Evolutionary conservation across 2,113 vertebrate species (phyloP).

Genomic region (Todiramphus saurophagus): DNA sequence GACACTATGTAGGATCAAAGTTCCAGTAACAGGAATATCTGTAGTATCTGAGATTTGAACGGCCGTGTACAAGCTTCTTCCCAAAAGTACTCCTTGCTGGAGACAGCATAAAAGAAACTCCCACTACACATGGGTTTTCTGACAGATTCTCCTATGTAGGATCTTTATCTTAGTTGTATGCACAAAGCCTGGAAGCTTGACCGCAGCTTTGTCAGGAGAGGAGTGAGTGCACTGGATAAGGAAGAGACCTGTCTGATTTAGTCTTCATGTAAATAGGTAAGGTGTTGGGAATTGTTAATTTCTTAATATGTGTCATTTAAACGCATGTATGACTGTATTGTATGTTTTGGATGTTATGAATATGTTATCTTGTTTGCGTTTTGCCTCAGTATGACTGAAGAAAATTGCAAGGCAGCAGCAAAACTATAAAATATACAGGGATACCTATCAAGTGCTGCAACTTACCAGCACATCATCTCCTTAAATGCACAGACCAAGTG

Average conservation of each 20-base stretch:
- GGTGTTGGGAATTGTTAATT: not conserved
- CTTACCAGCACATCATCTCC: not conserved
- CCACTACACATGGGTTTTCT: not conserved
- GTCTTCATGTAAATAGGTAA: not conserved
- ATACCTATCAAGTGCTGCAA: not conserved
- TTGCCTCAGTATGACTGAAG: not conserved
- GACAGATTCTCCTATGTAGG: not conserved
- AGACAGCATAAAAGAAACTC: not conserved
- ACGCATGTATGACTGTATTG: not conserved
- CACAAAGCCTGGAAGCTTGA: not conserved
- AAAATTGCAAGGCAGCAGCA: not conserved
- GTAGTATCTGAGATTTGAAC: not conserved
- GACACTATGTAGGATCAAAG: not conserved
- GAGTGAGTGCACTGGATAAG: not conserved
- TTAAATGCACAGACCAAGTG: rapidly evolving
- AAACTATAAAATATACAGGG: not conserved
- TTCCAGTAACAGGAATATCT: not conserved
- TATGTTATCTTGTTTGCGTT: not conserved
- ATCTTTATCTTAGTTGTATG: not conserved
- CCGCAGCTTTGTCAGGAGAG: not conserved
- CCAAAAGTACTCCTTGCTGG: not conserved
- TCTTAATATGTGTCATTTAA: not conserved
- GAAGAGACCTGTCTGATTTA: not conserved
- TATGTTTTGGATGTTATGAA: not conserved
- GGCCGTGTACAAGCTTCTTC: rapidly evolving